Base-by-base conservation (phyloP, 2,797 vertebrate species). In the Takifugu ocellatus region DNA sequence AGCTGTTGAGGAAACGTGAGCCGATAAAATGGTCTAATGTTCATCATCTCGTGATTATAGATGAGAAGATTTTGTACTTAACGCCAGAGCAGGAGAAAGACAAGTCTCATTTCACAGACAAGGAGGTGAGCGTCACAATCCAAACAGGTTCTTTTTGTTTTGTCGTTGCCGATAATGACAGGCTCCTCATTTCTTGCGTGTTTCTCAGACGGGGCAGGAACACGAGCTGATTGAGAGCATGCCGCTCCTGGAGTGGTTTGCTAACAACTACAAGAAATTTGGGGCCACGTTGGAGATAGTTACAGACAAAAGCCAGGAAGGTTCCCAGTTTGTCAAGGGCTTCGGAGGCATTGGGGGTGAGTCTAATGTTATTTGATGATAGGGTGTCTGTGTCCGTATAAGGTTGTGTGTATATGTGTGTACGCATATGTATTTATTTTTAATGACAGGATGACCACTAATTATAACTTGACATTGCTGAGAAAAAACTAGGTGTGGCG, bases 101-200 rank as follows among this genome's bases (percentile, higher is more conserved):
- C 91, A 99, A 99, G 87, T 99, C 97, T 70, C 97, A 99, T 87
- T 99, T 99, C 90, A 98, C 94, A 92, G 97, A 99, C 88, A 99
- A 98, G 90, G 97, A 99, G 95, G 97, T 98, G 85, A 73, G 83
- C n/a, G 6, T 11, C 11, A 6, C 14, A 47, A 25, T 47, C 15
- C 29, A 49, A 16, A 29, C 5, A 0, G 21, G 46, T 9, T 54
- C n/a, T 36, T 26, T 52, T 54, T 54, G 26, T 21, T 21, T 25
- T 47, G 3, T 5, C 11, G n/a, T 62, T 47, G 3, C 10, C 17
- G 7, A 27, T 53, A 11, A 45, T 39, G 15, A 14, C 21, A 27
- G 49, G 7, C 50, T 25, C 14, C 36, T 39, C 36, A 39, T 12
- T 39, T 39, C 14, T 11, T 39, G 36, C 14, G 36, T 3, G 11